Base-by-base conservation (phyloP, 2,888 invertebrate species). In the Cactoblastis cactorum region DNA sequence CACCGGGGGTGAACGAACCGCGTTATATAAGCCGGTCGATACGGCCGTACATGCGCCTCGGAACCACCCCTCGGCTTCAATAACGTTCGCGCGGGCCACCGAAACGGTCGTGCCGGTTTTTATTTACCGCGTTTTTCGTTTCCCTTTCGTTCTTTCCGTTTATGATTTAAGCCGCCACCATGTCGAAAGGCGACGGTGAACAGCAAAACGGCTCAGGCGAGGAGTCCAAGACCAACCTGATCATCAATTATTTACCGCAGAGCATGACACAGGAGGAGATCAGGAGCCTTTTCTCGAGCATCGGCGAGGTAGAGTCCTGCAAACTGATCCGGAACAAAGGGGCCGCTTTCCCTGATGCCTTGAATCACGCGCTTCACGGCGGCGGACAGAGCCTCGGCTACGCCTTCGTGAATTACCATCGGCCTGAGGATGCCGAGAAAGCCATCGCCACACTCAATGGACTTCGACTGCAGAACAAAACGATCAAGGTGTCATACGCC, bases 181-280 rank as follows among this genome's bases (percentile, higher is more conserved):
- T 95, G 95, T 94, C 95, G 86, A 95, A 95, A 91, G 95, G 95
- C 85, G 95, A 95, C 88, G 92, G 94, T 73, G 95, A 95, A 83
- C 95, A 96, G 89, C 96, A 96, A 83, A 96, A 96, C 85, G 92
- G 94, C 77, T 95, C 95, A 76, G 93, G 95, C 74, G 96, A 96
- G 90, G 97, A 98, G 91, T 97, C 96, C 73, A 96, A 97, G 91
- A 99, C 99, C 69, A 99, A 99, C 91, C 94, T 99, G 67, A 99
- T 99, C 88, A 99, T 99, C 77, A 99, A 99, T 92, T 99, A 99
- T 90, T 93, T 99, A 87, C 99, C 99, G 57, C 99, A 99, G 92
- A 98, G 97, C 69, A 99, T 99, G 99, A 98, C 98, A 52, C 99
- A 99, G 90, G 99, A 99, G 87, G 99, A 99, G 89, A 99, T 99